phyloP scores from a whole-genome alignment of 2,797 vertebrate species.

The Enteromius treurensis region DNA sequence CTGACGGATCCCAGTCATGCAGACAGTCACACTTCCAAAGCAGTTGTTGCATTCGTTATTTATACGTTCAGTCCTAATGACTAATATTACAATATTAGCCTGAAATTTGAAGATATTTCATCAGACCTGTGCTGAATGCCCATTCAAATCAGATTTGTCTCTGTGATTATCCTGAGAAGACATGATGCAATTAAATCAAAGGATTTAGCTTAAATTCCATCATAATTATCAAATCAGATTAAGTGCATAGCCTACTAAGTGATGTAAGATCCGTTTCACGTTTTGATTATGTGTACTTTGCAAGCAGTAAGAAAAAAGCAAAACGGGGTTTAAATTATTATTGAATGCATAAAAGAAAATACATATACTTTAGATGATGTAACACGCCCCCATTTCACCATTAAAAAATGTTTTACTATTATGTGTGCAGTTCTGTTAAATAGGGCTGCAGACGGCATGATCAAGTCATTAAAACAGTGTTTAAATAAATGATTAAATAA shows the following conservation, averaged over 20 bases:
- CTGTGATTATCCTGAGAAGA: conserved; percentile 12
- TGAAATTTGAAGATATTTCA: conserved; percentile 3
- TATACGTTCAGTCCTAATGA: background rate
- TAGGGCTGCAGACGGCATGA: background rate
- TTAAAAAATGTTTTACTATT: background rate
- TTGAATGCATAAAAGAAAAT: background rate
- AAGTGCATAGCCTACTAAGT: background rate
- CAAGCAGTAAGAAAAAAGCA: background rate
- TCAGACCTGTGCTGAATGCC: conserved; percentile 23
- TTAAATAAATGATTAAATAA: background rate
- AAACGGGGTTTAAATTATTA: background rate
- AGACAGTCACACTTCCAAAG: conserved; percentile 19
- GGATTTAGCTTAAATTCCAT: background rate
- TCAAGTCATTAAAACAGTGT: background rate
- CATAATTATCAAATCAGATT: background rate
- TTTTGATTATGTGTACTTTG: background rate
- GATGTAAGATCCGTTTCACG: background rate
- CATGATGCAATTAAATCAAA: conserved; percentile 27
- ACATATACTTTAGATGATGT: background rate
- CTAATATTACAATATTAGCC: conserved; percentile 14
- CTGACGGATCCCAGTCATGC: conserved; percentile 1
- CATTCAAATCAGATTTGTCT: background rate
- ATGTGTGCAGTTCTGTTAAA: background rate
- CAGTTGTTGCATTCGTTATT: background rate
- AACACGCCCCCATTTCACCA: background rate